phyloP scores from a whole-genome alignment of 2,797 vertebrate species.

The Typhlichthys eigenmanni region DNA sequence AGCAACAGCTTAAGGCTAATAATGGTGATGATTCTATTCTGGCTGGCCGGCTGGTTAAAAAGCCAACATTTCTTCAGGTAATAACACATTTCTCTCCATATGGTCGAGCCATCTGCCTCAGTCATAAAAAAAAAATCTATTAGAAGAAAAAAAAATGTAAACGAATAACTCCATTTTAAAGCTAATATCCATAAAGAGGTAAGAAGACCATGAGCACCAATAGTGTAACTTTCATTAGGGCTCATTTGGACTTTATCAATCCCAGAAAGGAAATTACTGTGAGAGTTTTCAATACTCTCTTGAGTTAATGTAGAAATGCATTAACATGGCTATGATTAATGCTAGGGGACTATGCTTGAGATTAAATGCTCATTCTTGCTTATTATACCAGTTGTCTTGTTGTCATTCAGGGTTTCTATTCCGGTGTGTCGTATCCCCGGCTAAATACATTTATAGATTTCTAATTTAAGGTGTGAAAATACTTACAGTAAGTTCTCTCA shows the following conservation, averaged over 20 bases:
- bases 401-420: neutral
- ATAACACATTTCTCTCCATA: slow-evolving; percentile 74
- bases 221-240: neutral
- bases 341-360: neutral
- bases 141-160: slow-evolving; percentile 24
- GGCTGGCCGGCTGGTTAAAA: slow-evolving; percentile 27
- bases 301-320: neutral
- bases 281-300: neutral
- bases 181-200: slow-evolving; percentile 22
- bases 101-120: slow-evolving; percentile 76
- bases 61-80: slow-evolving; percentile 47
- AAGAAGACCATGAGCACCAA: neutral
- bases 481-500: neutral
- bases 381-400: neutral
- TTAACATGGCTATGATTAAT: neutral
- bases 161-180: slow-evolving; percentile 44
- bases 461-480: no score
- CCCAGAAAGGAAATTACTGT: neutral
- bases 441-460: no score
- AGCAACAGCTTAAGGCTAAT: slow-evolving; percentile 29
- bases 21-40: slow-evolving; percentile 32
- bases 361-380: neutral
- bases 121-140: slow-evolving; percentile 47
- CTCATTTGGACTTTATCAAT: neutral
- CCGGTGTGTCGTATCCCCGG: slow-evolving; percentile 9